Conservation (phyloP, 35 echinoderm and acorn worm species). For the Chiridota heheva region DNA sequence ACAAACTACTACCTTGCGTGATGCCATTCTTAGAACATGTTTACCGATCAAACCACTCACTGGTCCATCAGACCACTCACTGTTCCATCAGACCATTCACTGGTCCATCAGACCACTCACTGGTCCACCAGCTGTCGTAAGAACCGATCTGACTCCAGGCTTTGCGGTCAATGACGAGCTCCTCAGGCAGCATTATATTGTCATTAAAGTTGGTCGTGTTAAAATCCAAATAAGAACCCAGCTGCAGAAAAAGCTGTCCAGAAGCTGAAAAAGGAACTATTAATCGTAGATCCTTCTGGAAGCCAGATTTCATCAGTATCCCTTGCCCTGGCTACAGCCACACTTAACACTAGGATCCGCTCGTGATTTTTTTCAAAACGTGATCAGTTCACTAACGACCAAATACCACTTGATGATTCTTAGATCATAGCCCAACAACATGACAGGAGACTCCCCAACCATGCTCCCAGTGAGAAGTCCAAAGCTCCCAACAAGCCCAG, state of each 20-base stretch:
- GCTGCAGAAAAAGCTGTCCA: no score
- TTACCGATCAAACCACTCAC: constrained; percentile 10
- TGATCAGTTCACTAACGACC: constrained; percentile 40
- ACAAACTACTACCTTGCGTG: constrained; percentile 47
- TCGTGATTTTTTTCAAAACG: constrained; percentile 24
- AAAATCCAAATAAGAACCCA: constrained; percentile 56
- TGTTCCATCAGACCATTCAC: no score
- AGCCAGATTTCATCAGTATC: constrained; percentile 20
- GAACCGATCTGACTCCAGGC: constrained; percentile 53
- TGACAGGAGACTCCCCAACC: constrained; percentile 44
- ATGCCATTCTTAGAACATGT: constrained; percentile 42
- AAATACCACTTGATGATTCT: no score
- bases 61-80: no score
- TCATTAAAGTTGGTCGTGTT: no score
- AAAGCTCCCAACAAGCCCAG: constrained; percentile 22
- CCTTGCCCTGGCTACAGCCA: constrained; percentile 12
- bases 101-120: no score
- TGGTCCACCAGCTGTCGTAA: constrained; percentile 59
- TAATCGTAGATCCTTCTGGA: constrained; percentile 23
- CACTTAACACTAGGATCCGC: constrained; percentile 39
- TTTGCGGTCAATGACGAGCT: no score
- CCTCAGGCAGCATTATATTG: no score
- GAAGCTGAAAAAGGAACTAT: no score
- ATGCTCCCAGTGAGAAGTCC: constrained; percentile 10
- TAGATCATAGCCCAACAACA: no score